Percentiles rank a stretch among this genome's conserved stretches.
Conservation (phyloP, 1,140 invertebrate species). For the Zaprionus capensis region DNA sequence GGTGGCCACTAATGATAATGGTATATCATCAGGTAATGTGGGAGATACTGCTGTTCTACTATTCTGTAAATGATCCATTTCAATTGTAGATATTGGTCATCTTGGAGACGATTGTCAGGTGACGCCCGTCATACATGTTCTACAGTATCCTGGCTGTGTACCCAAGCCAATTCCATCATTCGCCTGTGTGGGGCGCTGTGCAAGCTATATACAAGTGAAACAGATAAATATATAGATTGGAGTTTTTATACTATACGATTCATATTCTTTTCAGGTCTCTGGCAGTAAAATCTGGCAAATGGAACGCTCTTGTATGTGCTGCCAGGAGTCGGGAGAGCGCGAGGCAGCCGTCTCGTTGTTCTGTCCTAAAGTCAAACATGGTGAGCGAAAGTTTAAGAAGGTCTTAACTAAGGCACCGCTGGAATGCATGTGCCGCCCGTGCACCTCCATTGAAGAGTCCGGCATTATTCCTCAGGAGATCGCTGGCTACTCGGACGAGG, state of each 20-base stretch:
- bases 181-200: slow-evolving; percentile 95
- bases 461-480: slow-evolving; percentile 95
- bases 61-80: neutral
- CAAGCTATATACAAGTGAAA: slow-evolving; percentile 94
- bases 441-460: slow-evolving; percentile 94
- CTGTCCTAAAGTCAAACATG: slow-evolving; percentile 94
- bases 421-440: slow-evolving; percentile 97
- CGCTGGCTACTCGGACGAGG: slow-evolving; percentile 93
- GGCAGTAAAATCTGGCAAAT: slow-evolving; percentile 98
- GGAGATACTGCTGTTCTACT: neutral
- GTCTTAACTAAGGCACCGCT: slow-evolving; percentile 95
- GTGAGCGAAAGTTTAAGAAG: slow-evolving; percentile 94
- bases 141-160: slow-evolving; percentile 95
- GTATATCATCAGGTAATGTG: slow-evolving; percentile 31
- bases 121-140: slow-evolving; percentile 95
- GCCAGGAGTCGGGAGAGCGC: slow-evolving; percentile 95
- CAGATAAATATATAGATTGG: neutral
- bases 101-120: slow-evolving; percentile 93
- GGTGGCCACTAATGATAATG: slow-evolving; percentile 60
- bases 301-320: slow-evolving; percentile 97
- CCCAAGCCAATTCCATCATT: slow-evolving; percentile 97
- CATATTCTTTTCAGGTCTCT: slow-evolving; percentile 89
- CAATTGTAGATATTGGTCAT: slow-evolving; percentile 71
- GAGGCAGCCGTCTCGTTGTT: slow-evolving; percentile 94
- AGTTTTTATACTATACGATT: neutral